These are phyloP conservation scores for Resseliella maxima DNA, from an alignment of 2,888 invertebrate species.

Conservation along the genomic window DNA sequence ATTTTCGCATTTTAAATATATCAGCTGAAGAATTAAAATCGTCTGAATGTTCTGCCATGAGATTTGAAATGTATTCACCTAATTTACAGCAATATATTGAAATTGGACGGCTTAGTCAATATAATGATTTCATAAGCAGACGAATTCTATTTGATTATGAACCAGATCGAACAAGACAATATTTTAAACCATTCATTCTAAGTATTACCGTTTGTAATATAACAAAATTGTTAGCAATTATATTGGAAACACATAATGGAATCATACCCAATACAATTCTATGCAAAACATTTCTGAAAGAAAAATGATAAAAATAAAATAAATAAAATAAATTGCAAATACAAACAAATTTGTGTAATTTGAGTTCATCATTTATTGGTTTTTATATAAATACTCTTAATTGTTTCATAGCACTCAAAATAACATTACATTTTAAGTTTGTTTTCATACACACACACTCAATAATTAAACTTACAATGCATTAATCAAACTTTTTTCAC, in stretches of 20 bases:
- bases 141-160: constrained; percentile 74
- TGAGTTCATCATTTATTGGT: too few relatives aligned
- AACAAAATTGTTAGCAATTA: constrained; percentile 79
- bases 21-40: constrained; percentile 73
- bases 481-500: too few relatives aligned
- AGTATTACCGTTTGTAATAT: constrained; percentile 81
- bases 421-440: too few relatives aligned
- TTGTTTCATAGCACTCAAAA: too few relatives aligned
- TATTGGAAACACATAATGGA: constrained; percentile 74
- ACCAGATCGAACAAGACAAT: not conserved
- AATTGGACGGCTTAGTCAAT: constrained; percentile 79
- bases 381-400: too few relatives aligned
- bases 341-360: too few relatives aligned
- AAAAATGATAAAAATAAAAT: too few relatives aligned
- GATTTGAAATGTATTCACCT: constrained; percentile 81
- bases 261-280: constrained; percentile 59
- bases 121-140: constrained; percentile 81
- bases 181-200: constrained; percentile 65
- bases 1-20: constrained; percentile 74
- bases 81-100: constrained; percentile 74
- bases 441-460: too few relatives aligned
- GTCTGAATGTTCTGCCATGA: constrained; percentile 77
- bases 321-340: too few relatives aligned
- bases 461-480: too few relatives aligned
- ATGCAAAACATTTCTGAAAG: too few relatives aligned